Percentiles rank a stretch among this genome's conserved stretches.
Evolutionary conservation across 1,140 invertebrate species (phyloP).

Genomic region (Calliopsis andreniformis): DNA sequence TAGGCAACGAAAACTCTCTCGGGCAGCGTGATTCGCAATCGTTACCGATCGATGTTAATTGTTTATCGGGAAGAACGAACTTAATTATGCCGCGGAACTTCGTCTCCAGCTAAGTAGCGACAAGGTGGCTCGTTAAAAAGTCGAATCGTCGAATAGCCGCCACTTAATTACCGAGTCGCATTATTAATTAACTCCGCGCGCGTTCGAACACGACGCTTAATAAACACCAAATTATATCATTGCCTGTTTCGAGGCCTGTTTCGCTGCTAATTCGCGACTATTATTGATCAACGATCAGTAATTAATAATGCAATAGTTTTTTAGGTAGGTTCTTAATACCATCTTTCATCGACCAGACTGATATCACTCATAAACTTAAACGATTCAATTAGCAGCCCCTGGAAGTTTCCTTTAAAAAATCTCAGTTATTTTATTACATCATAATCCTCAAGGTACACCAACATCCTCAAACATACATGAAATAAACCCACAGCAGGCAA

Average conservation of each 20-base stretch:
- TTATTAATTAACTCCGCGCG: slow-evolving; percentile 25
- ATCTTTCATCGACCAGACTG: no score
- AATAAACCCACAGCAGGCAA: no score
- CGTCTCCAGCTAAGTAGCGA: slow-evolving; percentile 3
- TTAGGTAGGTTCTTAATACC: no score
- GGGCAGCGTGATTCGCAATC: slow-evolving; percentile 6
- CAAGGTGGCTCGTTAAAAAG: slow-evolving; percentile 18
- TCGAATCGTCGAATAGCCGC: background rate
- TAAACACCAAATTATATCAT: slow-evolving; percentile 18
- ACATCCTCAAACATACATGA: no score
- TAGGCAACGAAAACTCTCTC: slow-evolving; percentile 40
- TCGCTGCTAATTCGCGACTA: no score
- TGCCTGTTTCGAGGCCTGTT: background rate
- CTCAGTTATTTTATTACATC: no score
- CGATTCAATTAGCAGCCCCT: no score
- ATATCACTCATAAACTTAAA: no score
- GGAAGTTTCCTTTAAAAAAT: no score
- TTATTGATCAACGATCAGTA: no score
- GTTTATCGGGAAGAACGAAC: background rate
- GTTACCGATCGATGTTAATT: slow-evolving; percentile 13
- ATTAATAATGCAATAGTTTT: no score
- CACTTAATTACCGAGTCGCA: slow-evolving; percentile 25
- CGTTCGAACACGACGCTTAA: background rate
- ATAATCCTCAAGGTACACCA: no score
- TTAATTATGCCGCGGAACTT: slow-evolving; percentile 1